Evolutionary conservation across 1,140 invertebrate genomes (phyloP).

Genomic region (Drosophila setifemur): DNA sequence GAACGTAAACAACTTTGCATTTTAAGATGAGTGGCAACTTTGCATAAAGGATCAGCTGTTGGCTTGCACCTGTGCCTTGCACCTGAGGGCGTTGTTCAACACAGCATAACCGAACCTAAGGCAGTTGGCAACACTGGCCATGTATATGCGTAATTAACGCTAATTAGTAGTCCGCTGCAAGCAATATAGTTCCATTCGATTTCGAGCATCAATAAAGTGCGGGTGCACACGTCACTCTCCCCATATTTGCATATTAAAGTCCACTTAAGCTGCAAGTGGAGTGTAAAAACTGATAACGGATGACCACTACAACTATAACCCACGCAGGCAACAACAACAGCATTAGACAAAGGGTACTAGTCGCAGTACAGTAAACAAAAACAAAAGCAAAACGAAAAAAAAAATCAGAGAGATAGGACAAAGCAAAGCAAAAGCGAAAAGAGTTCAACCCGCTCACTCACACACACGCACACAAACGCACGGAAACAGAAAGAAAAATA

Average conservation of each 20-base stretch:
- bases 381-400: slow-evolving; percentile 23
- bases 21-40: no score
- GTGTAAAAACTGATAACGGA: slow-evolving; percentile 55
- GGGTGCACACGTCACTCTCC: slow-evolving; percentile 24
- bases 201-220: slow-evolving; percentile 52
- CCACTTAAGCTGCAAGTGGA: slow-evolving; percentile 50
- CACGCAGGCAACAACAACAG: slow-evolving; percentile 29
- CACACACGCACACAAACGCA: background rate
- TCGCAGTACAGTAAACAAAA: slow-evolving; percentile 62
- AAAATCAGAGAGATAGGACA: slow-evolving; percentile 66
- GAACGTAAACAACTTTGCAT: no score
- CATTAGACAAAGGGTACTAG: slow-evolving; percentile 63
- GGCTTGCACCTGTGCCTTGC: background rate
- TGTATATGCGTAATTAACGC: slow-evolving; percentile 54
- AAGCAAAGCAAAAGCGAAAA: slow-evolving; percentile 41
- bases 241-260: slow-evolving; percentile 12
- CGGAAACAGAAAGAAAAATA: slow-evolving; percentile 41
- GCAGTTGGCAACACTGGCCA: slow-evolving; percentile 10
- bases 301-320: slow-evolving; percentile 23
- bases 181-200: slow-evolving; percentile 60
- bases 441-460: slow-evolving; percentile 25
- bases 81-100: background rate
- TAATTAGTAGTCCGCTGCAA: slow-evolving; percentile 45
- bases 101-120: background rate
- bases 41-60: background rate